Evolutionary conservation across 1,140 invertebrate genomes (phyloP).

Genomic region (Drosophila nikananu): DNA sequence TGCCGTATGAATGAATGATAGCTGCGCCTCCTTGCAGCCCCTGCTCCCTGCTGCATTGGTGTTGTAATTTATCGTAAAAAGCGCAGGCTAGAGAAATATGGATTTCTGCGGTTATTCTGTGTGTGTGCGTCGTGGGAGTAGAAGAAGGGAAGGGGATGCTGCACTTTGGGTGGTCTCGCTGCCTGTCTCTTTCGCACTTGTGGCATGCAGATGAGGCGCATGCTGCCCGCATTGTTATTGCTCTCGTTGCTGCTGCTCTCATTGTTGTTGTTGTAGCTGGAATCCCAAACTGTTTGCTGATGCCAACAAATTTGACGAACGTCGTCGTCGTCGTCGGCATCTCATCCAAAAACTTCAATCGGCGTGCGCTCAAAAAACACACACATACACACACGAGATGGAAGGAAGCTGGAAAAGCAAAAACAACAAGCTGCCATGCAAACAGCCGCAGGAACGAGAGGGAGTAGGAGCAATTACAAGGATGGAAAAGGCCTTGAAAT

Average conservation of each 20-base stretch:
- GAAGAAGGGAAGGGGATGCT: conserved; percentile 1
- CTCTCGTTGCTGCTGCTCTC: conserved; percentile 24
- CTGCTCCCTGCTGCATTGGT: conserved; percentile 19
- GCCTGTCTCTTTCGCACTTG: conserved; percentile 18
- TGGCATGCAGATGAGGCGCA: conserved; percentile 31
- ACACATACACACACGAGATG: neutral
- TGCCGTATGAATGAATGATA: conserved; percentile 73
- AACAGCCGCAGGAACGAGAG: conserved; percentile 12
- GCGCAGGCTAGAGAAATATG: conserved; percentile 73
- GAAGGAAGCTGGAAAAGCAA: conserved; percentile 42
- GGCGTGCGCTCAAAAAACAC: conserved; percentile 45
- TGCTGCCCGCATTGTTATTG: conserved; percentile 49
- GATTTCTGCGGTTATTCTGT: conserved; percentile 66
- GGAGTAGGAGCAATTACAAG: conserved; percentile 59
- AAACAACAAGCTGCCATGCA: conserved; percentile 19
- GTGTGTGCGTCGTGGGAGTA: neutral
- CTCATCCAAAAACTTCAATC: conserved; percentile 78
- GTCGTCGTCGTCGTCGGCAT: conserved; percentile 70
- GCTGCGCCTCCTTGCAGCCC: conserved; percentile 26
- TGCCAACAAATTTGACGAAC: conserved; percentile 84
- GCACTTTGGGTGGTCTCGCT: conserved; percentile 65
- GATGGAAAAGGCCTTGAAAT: conserved; percentile 80
- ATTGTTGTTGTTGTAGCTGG: conserved; percentile 37
- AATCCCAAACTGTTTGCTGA: conserved; percentile 76
- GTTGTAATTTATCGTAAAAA: conserved; percentile 75